A percentile compares a stretch with the other conserved stretches of the same genome.
Evolutionary conservation across 1,140 invertebrate species (phyloP).

Genomic region (Sitobion miscanthi): DNA sequence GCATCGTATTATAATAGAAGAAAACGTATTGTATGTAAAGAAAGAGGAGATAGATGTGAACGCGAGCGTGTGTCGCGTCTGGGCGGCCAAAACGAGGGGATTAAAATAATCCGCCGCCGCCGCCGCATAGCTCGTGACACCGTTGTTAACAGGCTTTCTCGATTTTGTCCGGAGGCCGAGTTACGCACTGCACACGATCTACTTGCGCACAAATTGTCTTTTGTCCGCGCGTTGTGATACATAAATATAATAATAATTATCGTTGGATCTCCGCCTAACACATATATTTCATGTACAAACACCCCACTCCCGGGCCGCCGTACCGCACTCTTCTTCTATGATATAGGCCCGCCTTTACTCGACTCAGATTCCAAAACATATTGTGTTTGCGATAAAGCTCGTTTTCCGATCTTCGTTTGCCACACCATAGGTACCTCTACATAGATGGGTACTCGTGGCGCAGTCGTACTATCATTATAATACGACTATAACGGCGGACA

Average conservation of each 20-base stretch:
- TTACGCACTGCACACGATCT: conserved; percentile 21
- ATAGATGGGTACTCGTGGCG: neutral
- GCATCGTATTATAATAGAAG: neutral
- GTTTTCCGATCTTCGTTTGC: neutral
- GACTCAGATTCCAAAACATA: conserved; percentile 13
- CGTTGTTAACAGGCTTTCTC: neutral
- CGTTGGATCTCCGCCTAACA: neutral
- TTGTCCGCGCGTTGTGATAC: neutral
- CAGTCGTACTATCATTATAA: neutral
- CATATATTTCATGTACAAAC: neutral
- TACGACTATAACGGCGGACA: neutral
- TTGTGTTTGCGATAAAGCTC: conserved; percentile 21
- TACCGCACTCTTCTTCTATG: neutral
- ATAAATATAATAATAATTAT: conserved; percentile 13
- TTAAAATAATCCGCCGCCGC: conserved; percentile 43
- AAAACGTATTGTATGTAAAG: neutral
- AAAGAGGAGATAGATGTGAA: neutral
- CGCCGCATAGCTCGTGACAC: conserved; percentile 23
- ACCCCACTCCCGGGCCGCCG: neutral
- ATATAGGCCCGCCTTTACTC: neutral
- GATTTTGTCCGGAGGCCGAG: neutral
- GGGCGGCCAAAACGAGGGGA: conserved; percentile 19
- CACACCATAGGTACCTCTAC: neutral
- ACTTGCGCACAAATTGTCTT: conserved; percentile 19
- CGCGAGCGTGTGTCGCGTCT: neutral